A percentile compares a stretch with the other conserved stretches of the same genome.
Evolutionary conservation across 2,888 invertebrate genomes (phyloP).

Genomic region (Acronicta aceris): DNA sequence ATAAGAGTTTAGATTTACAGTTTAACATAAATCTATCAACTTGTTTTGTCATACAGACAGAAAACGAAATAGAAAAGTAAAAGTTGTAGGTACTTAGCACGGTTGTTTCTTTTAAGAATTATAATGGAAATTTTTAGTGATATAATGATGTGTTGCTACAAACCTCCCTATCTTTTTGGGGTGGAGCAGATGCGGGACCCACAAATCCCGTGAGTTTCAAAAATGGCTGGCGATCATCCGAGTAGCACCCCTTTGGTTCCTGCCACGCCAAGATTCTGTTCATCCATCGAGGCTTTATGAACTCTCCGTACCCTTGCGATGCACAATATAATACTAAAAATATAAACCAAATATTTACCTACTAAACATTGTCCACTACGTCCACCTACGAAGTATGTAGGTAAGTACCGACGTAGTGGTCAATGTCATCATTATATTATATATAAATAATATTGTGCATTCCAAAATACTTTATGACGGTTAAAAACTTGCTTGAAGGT

Average conservation of each 20-base stretch:
- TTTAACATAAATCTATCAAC: too few relatives aligned
- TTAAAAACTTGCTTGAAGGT: too few relatives aligned
- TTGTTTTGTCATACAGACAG: too few relatives aligned
- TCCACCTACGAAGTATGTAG: too few relatives aligned
- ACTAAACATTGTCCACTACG: too few relatives aligned
- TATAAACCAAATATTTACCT: background rate
- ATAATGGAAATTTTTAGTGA: too few relatives aligned
- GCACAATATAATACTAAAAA: constrained; percentile 80
- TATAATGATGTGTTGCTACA: background rate
- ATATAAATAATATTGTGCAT: background rate
- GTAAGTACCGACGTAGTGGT: background rate
- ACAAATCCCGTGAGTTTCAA: constrained; percentile 80
- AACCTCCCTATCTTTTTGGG: constrained; percentile 78
- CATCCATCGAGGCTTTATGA: constrained; percentile 86
- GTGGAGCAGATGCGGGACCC: constrained; percentile 64
- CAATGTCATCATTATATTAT: background rate
- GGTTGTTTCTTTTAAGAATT: too few relatives aligned
- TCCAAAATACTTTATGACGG: background rate
- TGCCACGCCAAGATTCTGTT: constrained; percentile 85
- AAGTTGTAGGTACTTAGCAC: too few relatives aligned
- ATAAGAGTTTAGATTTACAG: too few relatives aligned
- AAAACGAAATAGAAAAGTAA: too few relatives aligned
- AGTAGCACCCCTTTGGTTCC: constrained; percentile 82
- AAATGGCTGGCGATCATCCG: constrained; percentile 82
- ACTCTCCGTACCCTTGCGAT: constrained; percentile 84